Conservation (phyloP, 35 echinoderm and acorn worm species). For the Eucidaris tribuloides region DNA sequence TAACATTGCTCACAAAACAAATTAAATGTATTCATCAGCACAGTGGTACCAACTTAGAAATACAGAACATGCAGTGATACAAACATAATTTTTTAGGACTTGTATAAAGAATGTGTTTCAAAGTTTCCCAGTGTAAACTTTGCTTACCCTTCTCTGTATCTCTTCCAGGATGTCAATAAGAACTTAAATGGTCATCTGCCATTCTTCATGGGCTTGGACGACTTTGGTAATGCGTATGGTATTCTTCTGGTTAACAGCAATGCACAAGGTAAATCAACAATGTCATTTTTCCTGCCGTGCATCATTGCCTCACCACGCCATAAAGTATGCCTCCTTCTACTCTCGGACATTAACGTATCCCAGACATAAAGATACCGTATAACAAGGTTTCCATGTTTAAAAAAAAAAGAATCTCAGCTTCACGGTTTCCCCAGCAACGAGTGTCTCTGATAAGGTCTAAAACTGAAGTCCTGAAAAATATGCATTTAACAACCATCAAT, state of each 20-base stretch:
- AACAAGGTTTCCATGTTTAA: too few species aligned
- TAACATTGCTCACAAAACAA: neutral
- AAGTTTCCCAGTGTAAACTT: neutral
- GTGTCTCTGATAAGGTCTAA: too few species aligned
- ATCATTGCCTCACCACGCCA: too few species aligned
- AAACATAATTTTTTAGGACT: neutral
- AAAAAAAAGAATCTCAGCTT: too few species aligned
- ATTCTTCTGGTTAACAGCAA: slow-evolving; percentile 85
- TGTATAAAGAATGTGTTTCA: neutral
- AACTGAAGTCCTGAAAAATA: too few species aligned
- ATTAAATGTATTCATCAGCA: neutral
- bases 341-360: too few species aligned
- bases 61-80: neutral
- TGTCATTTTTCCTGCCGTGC: too few species aligned
- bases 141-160: neutral
- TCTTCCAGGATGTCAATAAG: neutral
- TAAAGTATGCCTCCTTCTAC: too few species aligned
- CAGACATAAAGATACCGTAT: too few species aligned
- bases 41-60: neutral
- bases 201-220: slow-evolving; percentile 84
- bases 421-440: too few species aligned
- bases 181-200: slow-evolving; percentile 85
- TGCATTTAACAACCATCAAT: too few species aligned
- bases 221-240: slow-evolving; percentile 63
- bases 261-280: slow-evolving; percentile 88